Conservation (phyloP, 2,113 vertebrate genomes). For the Neogobius melanostomus region DNA sequence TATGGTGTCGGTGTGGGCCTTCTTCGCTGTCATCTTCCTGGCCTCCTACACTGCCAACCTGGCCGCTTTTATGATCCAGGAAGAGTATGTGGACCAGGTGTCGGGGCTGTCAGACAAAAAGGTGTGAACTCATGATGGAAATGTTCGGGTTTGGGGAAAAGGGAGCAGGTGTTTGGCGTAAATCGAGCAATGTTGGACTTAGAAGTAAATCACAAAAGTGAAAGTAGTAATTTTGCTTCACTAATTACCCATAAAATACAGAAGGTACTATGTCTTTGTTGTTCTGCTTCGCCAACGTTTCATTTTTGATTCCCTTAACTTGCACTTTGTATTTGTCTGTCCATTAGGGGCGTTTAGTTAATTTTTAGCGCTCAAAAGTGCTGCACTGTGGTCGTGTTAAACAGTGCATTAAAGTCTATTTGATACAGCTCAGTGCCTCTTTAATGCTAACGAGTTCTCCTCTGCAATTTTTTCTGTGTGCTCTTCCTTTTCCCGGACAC, state of each 20-base stretch:
- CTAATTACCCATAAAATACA: neutral
- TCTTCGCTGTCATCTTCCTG: conserved; percentile 99
- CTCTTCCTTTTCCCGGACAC: conserved; percentile 33
- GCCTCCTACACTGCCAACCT: conserved; percentile 99
- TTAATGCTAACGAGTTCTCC: conserved; percentile 43
- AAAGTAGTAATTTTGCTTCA: neutral
- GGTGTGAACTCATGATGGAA: conserved; percentile 72
- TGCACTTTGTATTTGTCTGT: conserved; percentile 7
- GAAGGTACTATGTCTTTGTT: neutral
- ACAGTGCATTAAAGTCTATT: conserved; percentile 47
- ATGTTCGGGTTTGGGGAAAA: conserved; percentile 12
- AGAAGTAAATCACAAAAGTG: conserved; percentile 50
- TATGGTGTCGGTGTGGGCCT: conserved; percentile 99
- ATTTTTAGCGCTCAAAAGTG: conserved; percentile 29
- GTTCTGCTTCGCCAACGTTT: neutral
- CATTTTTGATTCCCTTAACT: neutral
- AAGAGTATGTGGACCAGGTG: conserved; percentile 99
- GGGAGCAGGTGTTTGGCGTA: conserved; percentile 30
- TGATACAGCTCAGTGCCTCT: conserved; percentile 43
- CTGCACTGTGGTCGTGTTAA: conserved; percentile 32
- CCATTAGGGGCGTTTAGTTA: conserved; percentile 26
- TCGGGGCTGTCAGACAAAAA: conserved; percentile 98
- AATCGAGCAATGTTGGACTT: conserved; percentile 48
- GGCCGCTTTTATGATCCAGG: conserved; percentile 99
- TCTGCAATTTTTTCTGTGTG: conserved; percentile 53